Evolutionary conservation across 2,888 invertebrate genomes (phyloP), one percentile per base, ranked within the genome.

Genomic region (Pemphredon lugubris): DNA sequence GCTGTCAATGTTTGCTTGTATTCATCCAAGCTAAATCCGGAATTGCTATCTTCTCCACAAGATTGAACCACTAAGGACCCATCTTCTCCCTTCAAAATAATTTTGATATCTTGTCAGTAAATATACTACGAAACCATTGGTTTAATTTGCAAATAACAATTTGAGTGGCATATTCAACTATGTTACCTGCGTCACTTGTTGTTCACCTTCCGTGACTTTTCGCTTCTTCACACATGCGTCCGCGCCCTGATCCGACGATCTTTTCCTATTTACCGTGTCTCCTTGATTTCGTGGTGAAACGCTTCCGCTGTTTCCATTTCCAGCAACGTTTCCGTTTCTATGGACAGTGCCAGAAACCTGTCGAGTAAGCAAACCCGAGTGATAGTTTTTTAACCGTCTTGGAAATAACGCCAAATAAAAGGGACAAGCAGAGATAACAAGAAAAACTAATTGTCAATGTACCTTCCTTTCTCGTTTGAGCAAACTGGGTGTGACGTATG

Each of bases 401-500:
- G n/a, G 39, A 23, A 42, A 14, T n/a, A 32, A 16, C 16, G n/a
- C 9, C n/a, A n/a, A 21, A 30, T 20, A 0, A 2, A 18, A 21
- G 5, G 0, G 6, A 42, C 42, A 2, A 58, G 7, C 13, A 32
- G 21, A 45, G 30, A 23, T 48, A 21, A 11, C n/a, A 39, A 42
- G 16, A 5, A 13, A 42, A 16, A 45, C 16, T 32, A 18, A 37
- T 1, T 0, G 18, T 16, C 5, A 2, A 4, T 30, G 6, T 69
- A 92, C 92, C 84, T 94, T 94, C 66, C 94, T 92, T 87, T 95
- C 96, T 37, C 94, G 92, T 86, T 93, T 94, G 42, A 95, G 88
- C 72, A 95, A 91, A 77, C 93, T 93, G 9, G 92, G 92, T 5
- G 95, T 93, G 73, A 96, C 90, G 90, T 95, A 96, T 84, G 94